phyloP scores from a whole-genome alignment of 2,888 invertebrate genomes.

The Drosophila glabriapex region DNA sequence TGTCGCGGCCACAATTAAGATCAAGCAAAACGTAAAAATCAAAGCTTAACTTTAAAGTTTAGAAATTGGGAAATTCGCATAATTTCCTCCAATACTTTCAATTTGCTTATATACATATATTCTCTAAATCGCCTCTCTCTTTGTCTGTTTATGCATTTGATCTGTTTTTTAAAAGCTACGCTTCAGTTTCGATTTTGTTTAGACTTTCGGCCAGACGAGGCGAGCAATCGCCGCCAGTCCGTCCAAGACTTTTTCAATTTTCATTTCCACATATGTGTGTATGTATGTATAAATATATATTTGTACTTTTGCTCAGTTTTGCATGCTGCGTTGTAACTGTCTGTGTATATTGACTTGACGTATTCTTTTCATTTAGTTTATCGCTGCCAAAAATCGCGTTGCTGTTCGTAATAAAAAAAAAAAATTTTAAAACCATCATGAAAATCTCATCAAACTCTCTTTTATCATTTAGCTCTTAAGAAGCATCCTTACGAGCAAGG shows the following conservation, averaged over 20 bases:
- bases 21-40: conserved; percentile 84
- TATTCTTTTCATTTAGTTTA: conserved; percentile 36
- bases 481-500: conserved; percentile 6
- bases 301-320: conserved; percentile 69
- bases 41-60: conserved; percentile 27
- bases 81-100: conserved; percentile 41
- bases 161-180: conserved; percentile 56
- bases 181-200: conserved; percentile 67
- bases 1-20: conserved; percentile 84
- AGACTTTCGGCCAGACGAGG: conserved; percentile 33
- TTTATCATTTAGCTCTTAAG: conserved; percentile 29
- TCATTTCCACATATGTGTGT: conserved; percentile 40
- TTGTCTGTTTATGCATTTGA: conserved; percentile 72
- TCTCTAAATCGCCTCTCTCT: conserved; percentile 53
- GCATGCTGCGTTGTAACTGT: conserved; percentile 76
- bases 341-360: conserved; percentile 60
- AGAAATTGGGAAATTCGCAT: conserved; percentile 21
- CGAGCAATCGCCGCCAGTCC: conserved; percentile 23
- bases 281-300: conserved; percentile 28
- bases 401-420: conserved; percentile 30
- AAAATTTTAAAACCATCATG: neutral
- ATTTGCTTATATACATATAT: conserved; percentile 45
- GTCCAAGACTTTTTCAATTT: conserved; percentile 42
- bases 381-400: conserved; percentile 46
- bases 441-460: conserved; percentile 12